phyloP scores from a whole-genome alignment of 2,888 invertebrate species.

The Chalcis sispes region DNA sequence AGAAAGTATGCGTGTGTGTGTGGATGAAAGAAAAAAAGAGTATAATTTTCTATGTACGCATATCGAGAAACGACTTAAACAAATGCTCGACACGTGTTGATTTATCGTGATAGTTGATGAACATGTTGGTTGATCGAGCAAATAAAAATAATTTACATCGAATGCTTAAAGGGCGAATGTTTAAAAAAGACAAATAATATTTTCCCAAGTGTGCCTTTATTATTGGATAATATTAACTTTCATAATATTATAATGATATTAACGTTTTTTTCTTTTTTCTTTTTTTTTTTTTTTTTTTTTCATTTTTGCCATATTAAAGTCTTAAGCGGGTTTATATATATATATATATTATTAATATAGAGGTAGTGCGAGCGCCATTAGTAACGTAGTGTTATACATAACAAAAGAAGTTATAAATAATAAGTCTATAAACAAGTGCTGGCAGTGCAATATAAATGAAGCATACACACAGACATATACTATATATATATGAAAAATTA shows the following conservation, averaged over 20 bases:
- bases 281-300: slow-evolving; percentile 38
- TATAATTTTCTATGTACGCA: background rate
- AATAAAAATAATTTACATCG: no score
- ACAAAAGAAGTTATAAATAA: slow-evolving; percentile 12
- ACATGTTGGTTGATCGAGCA: slow-evolving; percentile 14
- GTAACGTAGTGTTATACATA: background rate
- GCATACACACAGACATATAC: no score
- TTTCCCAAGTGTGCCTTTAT: slow-evolving; percentile 51
- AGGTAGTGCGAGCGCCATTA: no score
- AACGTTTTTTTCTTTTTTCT: no score
- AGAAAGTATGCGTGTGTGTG: background rate
- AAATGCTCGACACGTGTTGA: slow-evolving; percentile 11
- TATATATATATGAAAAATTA: slow-evolving; percentile 6
- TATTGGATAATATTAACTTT: slow-evolving; percentile 22
- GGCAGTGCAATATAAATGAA: slow-evolving; percentile 67
- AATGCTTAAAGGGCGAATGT: background rate
- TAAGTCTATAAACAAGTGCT: slow-evolving; percentile 60
- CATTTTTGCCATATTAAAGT: slow-evolving; percentile 52
- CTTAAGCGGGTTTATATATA: slow-evolving; percentile 43
- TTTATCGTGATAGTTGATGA: no score
- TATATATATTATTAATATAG: no score
- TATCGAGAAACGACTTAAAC: slow-evolving; percentile 17
- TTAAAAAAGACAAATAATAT: slow-evolving; percentile 4
- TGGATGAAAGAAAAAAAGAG: background rate
- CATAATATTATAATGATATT: slow-evolving; percentile 37